Evolutionary conservation across 1,140 invertebrate genomes (phyloP).

Genomic region (Phymastichus coffea): DNA sequence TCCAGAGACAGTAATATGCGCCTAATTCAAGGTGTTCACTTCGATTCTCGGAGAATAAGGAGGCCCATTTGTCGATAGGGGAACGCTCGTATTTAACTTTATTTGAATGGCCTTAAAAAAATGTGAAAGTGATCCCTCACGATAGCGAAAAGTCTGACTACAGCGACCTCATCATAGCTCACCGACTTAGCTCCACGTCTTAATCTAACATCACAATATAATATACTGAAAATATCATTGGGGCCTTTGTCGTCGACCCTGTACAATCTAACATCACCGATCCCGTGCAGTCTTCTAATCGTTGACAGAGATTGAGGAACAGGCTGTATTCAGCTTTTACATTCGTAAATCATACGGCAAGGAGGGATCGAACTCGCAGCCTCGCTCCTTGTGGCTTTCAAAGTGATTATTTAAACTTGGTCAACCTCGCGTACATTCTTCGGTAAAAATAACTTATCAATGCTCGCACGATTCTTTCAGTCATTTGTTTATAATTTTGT

Average conservation of each 20-base stretch:
- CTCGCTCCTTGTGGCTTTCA: no score
- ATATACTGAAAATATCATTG: constrained; percentile 53
- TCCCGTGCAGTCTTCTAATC: constrained; percentile 33
- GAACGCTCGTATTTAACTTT: constrained; percentile 24
- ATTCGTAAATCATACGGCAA: constrained; percentile 5
- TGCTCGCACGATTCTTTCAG: no score
- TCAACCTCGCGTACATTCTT: no score
- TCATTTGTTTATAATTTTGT: no score
- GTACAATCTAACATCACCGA: constrained; percentile 40
- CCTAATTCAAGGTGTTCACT: constrained; percentile 39
- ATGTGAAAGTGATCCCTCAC: constrained; percentile 49
- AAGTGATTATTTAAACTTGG: no score
- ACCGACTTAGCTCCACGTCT: constrained; percentile 49
- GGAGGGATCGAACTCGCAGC: constrained; percentile 11
- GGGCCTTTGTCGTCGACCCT: constrained; percentile 36
- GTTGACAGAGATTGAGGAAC: constrained; percentile 39
- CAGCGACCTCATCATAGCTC: constrained; percentile 53
- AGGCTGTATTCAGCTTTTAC: constrained; percentile 15
- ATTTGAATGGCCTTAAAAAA: constrained; percentile 44
- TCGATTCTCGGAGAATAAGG: constrained; percentile 39
- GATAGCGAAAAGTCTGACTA: constrained; percentile 42
- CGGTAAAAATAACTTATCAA: constrained; percentile 8
- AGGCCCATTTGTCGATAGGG: constrained; percentile 16
- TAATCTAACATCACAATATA: constrained; percentile 57
- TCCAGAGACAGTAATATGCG: constrained; percentile 50